Base-by-base conservation (phyloP, 2,888 invertebrate genomes). In the Hedychridium roseum region DNA sequence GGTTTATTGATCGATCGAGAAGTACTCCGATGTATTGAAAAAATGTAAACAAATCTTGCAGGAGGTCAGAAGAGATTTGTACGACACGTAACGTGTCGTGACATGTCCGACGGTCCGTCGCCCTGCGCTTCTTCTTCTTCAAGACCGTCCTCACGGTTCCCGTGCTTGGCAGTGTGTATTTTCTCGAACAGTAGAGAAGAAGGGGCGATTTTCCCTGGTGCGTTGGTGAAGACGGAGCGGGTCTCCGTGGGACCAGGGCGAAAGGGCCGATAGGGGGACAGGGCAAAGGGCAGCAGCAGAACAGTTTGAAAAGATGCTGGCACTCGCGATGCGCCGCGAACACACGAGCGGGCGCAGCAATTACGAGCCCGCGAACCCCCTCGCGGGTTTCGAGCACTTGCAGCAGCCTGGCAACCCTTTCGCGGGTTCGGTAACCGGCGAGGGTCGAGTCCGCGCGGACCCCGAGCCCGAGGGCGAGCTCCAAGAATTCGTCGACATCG, bases 401-500 rank as follows among this genome's bases (percentile, higher is more conserved):
- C 76, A 76, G 57, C 74, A 69, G 57, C 50, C 43, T 43, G 55
- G 61, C 16, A 72, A 68, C 57, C 70, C 74, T 27, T 76, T 73
- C 57, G 66, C 61, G 54, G n/a, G n/a, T n/a, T n/a, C n/a, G n/a
- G n/a, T n/a, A n/a, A n/a, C n/a, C n/a, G n/a, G n/a, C n/a, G 76
- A 75, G 46, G 65, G 59, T 12, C 62, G 74, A 52, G 57, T 62
- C 47, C 68, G 70, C 42, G 74, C 61, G 38, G 68, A 62, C 44
- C 49, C 64, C 23, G 70, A 71, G 35, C 80, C 64, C 70, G 82
- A 73, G 50, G 73, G 73, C 45, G 78, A 74, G 47, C 60, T 74
- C 21, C 72, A 74, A 47, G 91, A 91, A 81, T 91, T 89, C 81
- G 90, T 91, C 78, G 91, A 91, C 80, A 91, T 91, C 70, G 85